Evolutionary conservation across 2,888 invertebrate species (phyloP).

Genomic region (Xiphydria camelus): DNA sequence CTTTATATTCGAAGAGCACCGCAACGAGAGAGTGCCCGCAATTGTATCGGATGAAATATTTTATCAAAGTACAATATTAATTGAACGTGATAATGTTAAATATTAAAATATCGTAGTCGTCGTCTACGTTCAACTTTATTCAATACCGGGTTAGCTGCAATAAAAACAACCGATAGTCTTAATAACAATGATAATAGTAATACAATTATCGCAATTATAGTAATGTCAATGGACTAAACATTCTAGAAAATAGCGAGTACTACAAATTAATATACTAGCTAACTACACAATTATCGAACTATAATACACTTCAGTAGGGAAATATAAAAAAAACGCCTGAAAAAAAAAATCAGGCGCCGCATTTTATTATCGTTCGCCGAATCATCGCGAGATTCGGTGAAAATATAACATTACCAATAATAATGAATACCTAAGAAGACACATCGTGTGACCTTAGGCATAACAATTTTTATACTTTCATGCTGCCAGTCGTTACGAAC

Average conservation of each 20-base stretch:
- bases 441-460: conserved; percentile 34
- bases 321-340: conserved; percentile 43
- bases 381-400: conserved; percentile 14
- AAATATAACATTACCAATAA: conserved; percentile 3
- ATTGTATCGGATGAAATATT: too few species aligned
- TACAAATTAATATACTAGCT: conserved; percentile 36
- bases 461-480: conserved; percentile 36
- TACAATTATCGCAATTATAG: too few species aligned
- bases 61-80: conserved; percentile 3
- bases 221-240: conserved; percentile 19
- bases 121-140: conserved; percentile 9
- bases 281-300: conserved; percentile 23
- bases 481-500: conserved; percentile 44
- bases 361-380: not conserved
- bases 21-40: not conserved
- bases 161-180: conserved; percentile 27
- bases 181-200: conserved; percentile 17
- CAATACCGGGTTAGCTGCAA: conserved; percentile 32
- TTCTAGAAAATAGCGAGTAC: conserved; percentile 32
- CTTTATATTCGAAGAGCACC: conserved; percentile 3
- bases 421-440: conserved; percentile 12
- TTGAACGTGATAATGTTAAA: conserved; percentile 17
- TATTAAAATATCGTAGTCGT: conserved; percentile 17
- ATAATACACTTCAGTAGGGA: conserved; percentile 40
- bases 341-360: conserved; percentile 35